phyloP scores from a whole-genome alignment of 2,113 vertebrate genomes.

The Colius striatus region DNA sequence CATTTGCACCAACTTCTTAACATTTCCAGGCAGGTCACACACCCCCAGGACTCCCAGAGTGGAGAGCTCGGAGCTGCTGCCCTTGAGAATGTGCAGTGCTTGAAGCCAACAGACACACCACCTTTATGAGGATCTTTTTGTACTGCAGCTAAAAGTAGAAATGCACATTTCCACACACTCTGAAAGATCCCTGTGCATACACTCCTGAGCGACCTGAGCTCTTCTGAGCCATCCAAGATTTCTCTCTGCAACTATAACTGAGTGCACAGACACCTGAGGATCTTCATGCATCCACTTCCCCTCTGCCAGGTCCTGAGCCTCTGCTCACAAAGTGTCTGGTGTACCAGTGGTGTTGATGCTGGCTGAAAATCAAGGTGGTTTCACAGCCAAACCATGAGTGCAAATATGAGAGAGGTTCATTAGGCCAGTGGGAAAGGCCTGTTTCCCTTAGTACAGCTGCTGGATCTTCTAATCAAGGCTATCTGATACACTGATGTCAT shows the following conservation, averaged over 20 bases:
- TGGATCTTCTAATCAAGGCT: slow-evolving; percentile 1
- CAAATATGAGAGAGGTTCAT: not conserved
- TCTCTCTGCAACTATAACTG: not conserved
- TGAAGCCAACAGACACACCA: not conserved
- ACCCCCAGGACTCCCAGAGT: not conserved
- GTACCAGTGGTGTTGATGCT: not conserved
- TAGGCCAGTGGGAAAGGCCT: not conserved
- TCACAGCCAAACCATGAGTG: not conserved
- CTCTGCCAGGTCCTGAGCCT: not conserved
- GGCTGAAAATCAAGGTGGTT: not conserved
- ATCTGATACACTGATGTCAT: slow-evolving; percentile 33
- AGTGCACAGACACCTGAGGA: not conserved
- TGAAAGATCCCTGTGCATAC: not conserved
- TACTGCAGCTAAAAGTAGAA: not conserved
- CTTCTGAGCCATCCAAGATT: not conserved
- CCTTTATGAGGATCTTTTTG: not conserved
- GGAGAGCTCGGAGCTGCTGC: not conserved
- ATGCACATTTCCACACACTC: not conserved
- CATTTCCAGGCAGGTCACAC: not conserved
- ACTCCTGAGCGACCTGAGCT: not conserved
- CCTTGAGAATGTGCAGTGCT: not conserved
- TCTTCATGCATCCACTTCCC: not conserved
- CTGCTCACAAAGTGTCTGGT: not conserved
- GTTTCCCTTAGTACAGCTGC: not conserved
- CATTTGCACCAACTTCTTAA: not conserved